Percentiles rank a stretch among this genome's conserved stretches.
These are phyloP conservation scores for Drosophila sordidapex DNA, from an alignment of 2,888 invertebrate genomes.

Conservation along the genomic window DNA sequence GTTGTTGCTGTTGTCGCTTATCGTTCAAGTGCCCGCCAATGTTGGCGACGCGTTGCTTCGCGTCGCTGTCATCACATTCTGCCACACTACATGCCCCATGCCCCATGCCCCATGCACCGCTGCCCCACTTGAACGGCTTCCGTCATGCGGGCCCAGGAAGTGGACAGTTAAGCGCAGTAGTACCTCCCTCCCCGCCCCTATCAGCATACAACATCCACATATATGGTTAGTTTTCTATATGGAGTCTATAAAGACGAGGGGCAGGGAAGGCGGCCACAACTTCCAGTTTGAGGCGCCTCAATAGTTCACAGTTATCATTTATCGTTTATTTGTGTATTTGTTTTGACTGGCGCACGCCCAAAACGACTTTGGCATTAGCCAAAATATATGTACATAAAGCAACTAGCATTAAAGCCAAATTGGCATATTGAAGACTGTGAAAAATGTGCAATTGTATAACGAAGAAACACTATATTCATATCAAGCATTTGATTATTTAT, in stretches of 20 bases:
- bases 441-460: not conserved
- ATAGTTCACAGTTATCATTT: constrained; percentile 4
- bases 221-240: constrained; percentile 27
- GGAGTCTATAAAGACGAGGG: not conserved
- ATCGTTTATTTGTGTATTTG: constrained; percentile 5
- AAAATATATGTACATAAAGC: not conserved
- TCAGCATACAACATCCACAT: constrained; percentile 15
- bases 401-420: constrained; percentile 23
- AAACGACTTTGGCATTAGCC: constrained; percentile 3
- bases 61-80: constrained; percentile 36
- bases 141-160: constrained; percentile 79
- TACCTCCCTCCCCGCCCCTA: constrained; percentile 1
- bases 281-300: not conserved
- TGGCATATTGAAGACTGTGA: constrained; percentile 4
- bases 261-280: not conserved
- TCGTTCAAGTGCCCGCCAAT: constrained; percentile 38
- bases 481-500: not conserved
- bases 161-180: constrained; percentile 72
- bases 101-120: constrained; percentile 1
- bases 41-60: constrained; percentile 34
- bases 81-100: constrained; percentile 2
- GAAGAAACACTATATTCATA: not conserved
- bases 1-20: constrained; percentile 51
- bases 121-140: constrained; percentile 52
- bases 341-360: constrained; percentile 19